Evolutionary conservation across 1,140 invertebrate species (phyloP), one percentile per base, ranked within the genome.

Genomic region (Lerema accius): DNA sequence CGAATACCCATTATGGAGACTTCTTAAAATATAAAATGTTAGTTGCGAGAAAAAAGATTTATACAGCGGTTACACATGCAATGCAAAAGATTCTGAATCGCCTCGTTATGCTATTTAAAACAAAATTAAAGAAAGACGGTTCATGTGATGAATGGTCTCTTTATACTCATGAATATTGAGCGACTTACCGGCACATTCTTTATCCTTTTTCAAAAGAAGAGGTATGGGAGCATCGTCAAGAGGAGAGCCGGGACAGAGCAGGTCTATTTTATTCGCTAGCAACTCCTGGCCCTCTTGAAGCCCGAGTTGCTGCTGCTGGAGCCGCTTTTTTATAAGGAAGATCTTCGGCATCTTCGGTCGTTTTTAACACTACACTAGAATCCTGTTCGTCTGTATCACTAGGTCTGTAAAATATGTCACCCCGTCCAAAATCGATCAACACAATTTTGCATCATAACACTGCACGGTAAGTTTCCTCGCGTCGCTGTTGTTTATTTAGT

Each of bases 271-370:
- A 75, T 88, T 85, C 49, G 88, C 88, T 26, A 93, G 83, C 74
- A 93, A 85, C 82, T 96, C 96, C 86, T 96, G 95, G 35, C 94
- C 93, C 79, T 96, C 96, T 77, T 95, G 90, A 73, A 97, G 86
- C 58, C 94, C 93, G 76, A 95, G 92, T 90, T 97, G 96, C 93
- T 97, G 96, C 94, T 96, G 95, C 71, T 96, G 95, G 92, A 97
- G 92, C 76, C 96, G 93, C 83, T 97, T 96, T 89, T 97, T 97
- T 75, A 97, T 96, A 66, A 96, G 87, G 87, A 97, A 97, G 84
- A 97, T 97, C 92, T 97, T 97, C 91, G 96, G 96, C 96, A 97
- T 97, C 77, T 92, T 93, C 74, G 58, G 39, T 71, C 40, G 66
- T 72, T 78, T 76, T 59, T 73, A 71, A 73, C 84, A 89, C 85